phyloP scores from a whole-genome alignment of 2,888 invertebrate genomes.

The Morpho achilles region DNA sequence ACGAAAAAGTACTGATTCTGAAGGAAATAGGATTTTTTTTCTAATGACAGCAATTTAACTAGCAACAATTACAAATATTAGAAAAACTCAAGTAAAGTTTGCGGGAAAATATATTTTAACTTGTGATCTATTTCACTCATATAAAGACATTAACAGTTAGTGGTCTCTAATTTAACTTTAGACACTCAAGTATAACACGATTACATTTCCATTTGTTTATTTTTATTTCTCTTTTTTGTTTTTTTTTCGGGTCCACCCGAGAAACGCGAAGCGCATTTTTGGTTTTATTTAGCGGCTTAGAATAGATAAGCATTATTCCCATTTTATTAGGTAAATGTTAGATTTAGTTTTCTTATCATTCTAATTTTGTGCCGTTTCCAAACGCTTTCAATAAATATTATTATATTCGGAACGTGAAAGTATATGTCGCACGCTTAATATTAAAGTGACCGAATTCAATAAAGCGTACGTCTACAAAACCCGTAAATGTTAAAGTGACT shows the following conservation, averaged over 20 bases:
- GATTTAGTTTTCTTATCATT: constrained; percentile 36
- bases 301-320: constrained; percentile 73
- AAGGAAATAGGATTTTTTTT: no score
- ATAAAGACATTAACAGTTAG: constrained; percentile 79
- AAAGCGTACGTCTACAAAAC: no score
- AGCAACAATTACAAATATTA: neutral
- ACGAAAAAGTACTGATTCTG: no score
- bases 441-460: no score
- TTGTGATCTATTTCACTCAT: constrained; percentile 73
- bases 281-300: constrained; percentile 48
- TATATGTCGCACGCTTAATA: no score
- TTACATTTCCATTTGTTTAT: constrained; percentile 61
- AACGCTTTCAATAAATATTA: constrained; percentile 27
- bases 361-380: constrained; percentile 56
- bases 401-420: no score
- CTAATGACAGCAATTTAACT: no score
- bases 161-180: constrained; percentile 55
- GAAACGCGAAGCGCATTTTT: constrained; percentile 57
- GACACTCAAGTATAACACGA: constrained; percentile 60
- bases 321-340: constrained; percentile 43
- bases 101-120: constrained; percentile 32
- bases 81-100: constrained; percentile 6
- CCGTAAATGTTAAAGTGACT: no score
- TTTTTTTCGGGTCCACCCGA: constrained; percentile 42
- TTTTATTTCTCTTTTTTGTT: constrained; percentile 40